Base-by-base conservation (phyloP, 1,140 invertebrate species). In the Penaeus indicus region DNA sequence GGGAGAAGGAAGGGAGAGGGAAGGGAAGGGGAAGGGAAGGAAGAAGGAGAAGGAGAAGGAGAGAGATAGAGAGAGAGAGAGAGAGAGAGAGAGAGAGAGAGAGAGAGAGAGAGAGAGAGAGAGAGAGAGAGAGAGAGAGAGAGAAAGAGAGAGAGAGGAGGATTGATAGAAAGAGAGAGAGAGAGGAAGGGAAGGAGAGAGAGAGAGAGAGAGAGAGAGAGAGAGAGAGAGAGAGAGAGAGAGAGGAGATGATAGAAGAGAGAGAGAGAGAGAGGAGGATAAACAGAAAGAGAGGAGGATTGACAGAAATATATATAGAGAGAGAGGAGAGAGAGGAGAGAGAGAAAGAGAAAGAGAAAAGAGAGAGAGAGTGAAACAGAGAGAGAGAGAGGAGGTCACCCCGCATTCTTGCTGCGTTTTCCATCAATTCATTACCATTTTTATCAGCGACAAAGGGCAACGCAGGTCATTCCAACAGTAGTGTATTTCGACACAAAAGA, bases 211-310 rank as follows among this genome's bases (percentile, higher is more conserved):
- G n/a, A 25, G n/a, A 25, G n/a, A 25, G 69, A 72, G 67, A 72
- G 69, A 72, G 69, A 72, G 69, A 72, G 69, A 72, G 69, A 72
- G 69, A 72, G 69, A 72, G 69, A 72, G 69, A 72, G 69, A 72
- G 69, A 72, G n/a, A 72, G 69, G 27, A 8, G 67, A 69, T 69
- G 13, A 69, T 69, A 27, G 27, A 27, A 67, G 63, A 67, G 64
- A 67, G 69, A 72, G n/a, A 72, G 69, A 72, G 69, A 72, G n/a
- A 72, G 67, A 72, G 47, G 11, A 13, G 11, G 47, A 54, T 5
- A 54, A 16, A 54, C 7, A 54, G 54, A 54, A 8, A 54, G 16
- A 54, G 54, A 54, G 54, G 11, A 10, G 11, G 47, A 54, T 3
- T 7, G 47, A 54, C 3, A 54, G 47, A 54, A 10, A 54, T 3